These are phyloP conservation scores for Crocallis elinguaria DNA, from an alignment of 2,888 invertebrate genomes.

Conservation along the genomic window DNA sequence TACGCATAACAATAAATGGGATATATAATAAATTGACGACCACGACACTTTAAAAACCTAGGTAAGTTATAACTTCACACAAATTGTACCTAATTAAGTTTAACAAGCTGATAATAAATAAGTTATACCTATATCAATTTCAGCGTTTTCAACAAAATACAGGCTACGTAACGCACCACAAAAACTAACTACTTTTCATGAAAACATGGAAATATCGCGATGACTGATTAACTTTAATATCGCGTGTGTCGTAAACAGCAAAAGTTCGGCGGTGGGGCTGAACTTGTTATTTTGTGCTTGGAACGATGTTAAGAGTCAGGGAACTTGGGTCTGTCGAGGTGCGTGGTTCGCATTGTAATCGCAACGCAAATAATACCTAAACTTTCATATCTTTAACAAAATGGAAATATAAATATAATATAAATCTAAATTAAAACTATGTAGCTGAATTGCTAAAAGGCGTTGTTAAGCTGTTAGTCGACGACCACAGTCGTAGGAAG, in stretches of 20 bases:
- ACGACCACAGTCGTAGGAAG: not conserved
- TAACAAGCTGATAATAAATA: too few relatives aligned
- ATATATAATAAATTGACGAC: too few relatives aligned
- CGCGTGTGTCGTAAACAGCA: constrained; percentile 45
- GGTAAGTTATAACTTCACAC: too few relatives aligned
- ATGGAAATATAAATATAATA: not conserved
- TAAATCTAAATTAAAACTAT: not conserved
- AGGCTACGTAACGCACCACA: not conserved
- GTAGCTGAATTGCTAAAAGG: not conserved
- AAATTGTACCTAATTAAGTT: too few relatives aligned
- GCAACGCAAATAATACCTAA: constrained; percentile 15
- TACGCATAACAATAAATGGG: too few relatives aligned
- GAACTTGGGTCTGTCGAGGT: constrained; percentile 33
- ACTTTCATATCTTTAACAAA: constrained; percentile 20
- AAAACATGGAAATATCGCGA: constrained; percentile 38
- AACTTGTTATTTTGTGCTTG: constrained; percentile 45
- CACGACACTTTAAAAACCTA: too few relatives aligned
- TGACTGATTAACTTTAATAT: constrained; percentile 51
- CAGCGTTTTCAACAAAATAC: too few relatives aligned
- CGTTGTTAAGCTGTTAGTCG: not conserved
- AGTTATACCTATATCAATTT: too few relatives aligned
- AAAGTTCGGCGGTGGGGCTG: constrained; percentile 49
- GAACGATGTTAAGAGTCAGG: constrained; percentile 28
- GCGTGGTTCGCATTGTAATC: constrained; percentile 27
- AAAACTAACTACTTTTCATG: constrained; percentile 1